phyloP scores from a whole-genome alignment of 2,797 vertebrate species.

The Hoplostethus atlanticus region DNA sequence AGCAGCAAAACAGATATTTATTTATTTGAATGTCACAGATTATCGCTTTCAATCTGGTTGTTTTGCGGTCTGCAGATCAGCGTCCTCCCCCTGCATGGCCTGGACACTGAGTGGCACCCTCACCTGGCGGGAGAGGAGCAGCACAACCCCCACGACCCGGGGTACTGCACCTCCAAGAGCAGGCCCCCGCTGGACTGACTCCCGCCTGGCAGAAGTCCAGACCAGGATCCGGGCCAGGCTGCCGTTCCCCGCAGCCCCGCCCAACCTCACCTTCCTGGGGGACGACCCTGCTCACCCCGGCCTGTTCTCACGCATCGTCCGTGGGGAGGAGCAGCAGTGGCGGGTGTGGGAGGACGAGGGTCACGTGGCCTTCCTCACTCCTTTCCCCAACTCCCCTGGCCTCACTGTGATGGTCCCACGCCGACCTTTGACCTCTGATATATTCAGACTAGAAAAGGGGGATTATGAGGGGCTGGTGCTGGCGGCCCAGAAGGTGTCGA shows the following conservation, averaged over 20 bases:
- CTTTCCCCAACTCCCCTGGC: slow-evolving; percentile 85
- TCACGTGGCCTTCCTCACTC: slow-evolving; percentile 85
- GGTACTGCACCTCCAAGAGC: slow-evolving; percentile 82
- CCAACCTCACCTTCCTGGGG: slow-evolving; percentile 74
- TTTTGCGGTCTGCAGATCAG: slow-evolving; percentile 56
- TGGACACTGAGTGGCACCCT: slow-evolving; percentile 78
- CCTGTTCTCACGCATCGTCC: slow-evolving; percentile 83
- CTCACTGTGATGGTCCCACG: slow-evolving; percentile 84
- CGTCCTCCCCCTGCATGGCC: slow-evolving; percentile 82
- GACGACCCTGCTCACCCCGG: slow-evolving; percentile 67
- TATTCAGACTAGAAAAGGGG: slow-evolving; percentile 75
- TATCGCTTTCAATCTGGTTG: too few species aligned
- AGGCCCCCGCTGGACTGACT: slow-evolving; percentile 79
- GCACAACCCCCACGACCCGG: slow-evolving; percentile 74
- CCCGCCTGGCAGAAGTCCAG: slow-evolving; percentile 68
- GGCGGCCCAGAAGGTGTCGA: slow-evolving; percentile 69
- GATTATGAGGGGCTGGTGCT: slow-evolving; percentile 76
- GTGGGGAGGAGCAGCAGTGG: slow-evolving; percentile 86
- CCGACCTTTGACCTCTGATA: slow-evolving; percentile 81
- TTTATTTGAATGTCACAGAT: too few species aligned
- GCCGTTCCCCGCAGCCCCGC: slow-evolving; percentile 49
- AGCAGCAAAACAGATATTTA: too few species aligned
- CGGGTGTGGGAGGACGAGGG: slow-evolving; percentile 84
- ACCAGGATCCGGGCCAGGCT: slow-evolving; percentile 71
- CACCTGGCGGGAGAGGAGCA: slow-evolving; percentile 79